Evolutionary conservation across 2,888 invertebrate genomes (phyloP), one percentile per base, ranked within the genome.

Genomic region (Metallyticus violacea): DNA sequence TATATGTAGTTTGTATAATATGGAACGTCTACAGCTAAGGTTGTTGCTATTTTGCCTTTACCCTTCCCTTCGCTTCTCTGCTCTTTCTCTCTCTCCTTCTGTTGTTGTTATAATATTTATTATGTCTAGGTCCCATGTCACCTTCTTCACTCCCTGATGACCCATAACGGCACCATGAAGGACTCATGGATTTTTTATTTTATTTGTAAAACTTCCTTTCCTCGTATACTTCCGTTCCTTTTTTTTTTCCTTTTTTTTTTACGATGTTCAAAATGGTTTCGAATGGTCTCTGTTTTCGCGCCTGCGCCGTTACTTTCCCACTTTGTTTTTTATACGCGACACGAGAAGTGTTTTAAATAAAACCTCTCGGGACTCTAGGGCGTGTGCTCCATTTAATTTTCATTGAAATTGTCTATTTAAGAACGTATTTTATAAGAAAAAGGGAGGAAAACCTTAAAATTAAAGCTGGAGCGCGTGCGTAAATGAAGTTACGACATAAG

Each of bases 51-150:
- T 30, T 81, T 76, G 62, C 82, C 40, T 40, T 27, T 29, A 80
- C 15, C 40, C 40, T 62, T 62, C 40, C 40, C 79, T 79, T 62
- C 40, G 40, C 40, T 62, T n/a, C n/a, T n/a, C n/a, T 29, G 29
- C 81, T 76, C 87, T 88, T 89, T 89, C 89, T 89, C 89, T 89
- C 89, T 88, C 89, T 90, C 89, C 27, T 83, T 28, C 90, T 90
- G 90, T 91, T 90, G 90, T 91, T 91, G 91, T 92, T 92, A 91
- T 91, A 92, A 92, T 92, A 92, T 92, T 92, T 92, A 92, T 92
- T 92, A 92, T 92, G 91, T 91, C 91, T 91, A 91, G 90, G 90
- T 92, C 92, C 92, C 91, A 89, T 90, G 90, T 91, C 91, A 91
- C 91, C 90, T 85, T 85, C 78, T 77, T 22, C 76, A 9, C 81